Evolutionary conservation across 2,888 invertebrate species (phyloP).

Genomic region (Tenthredo amoena): DNA sequence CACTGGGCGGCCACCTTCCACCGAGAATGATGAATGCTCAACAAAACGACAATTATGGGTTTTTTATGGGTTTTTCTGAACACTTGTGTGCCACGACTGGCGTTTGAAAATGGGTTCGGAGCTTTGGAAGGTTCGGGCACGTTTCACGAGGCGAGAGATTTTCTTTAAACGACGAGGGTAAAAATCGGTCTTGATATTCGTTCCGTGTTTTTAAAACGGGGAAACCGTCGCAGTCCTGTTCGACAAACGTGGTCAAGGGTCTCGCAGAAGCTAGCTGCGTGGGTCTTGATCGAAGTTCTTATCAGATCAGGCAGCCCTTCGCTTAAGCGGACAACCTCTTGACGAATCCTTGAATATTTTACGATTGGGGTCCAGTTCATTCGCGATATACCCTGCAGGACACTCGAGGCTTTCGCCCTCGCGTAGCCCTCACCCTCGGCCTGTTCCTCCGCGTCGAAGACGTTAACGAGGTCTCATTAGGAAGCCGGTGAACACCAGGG

Average conservation of each 20-base stretch:
- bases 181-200: not conserved
- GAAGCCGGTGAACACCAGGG: conserved; percentile 63
- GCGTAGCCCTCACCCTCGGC: not conserved
- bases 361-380: conserved; percentile 68
- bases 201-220: not conserved
- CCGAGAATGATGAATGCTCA: conserved; percentile 21
- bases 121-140: not conserved
- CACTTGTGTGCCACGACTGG: not conserved
- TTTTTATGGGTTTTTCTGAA: conserved; percentile 8
- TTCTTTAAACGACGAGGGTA: not conserved
- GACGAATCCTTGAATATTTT: conserved; percentile 76
- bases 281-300: conserved; percentile 69
- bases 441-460: conserved; percentile 66
- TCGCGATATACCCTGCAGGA: conserved; percentile 67
- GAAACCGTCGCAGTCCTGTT: not conserved
- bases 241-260: conserved; percentile 9
- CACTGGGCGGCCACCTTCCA: not conserved
- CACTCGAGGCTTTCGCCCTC: conserved; percentile 67
- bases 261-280: not conserved
- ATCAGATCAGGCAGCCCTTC: conserved; percentile 77
- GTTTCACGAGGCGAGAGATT: not conserved
- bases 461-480: conserved; percentile 76
- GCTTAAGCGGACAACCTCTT: conserved; percentile 56
- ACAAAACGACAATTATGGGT: conserved; percentile 36
- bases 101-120: not conserved